phyloP scores from a whole-genome alignment of 1,140 invertebrate species.

The Anagrus nilaparvatae region DNA sequence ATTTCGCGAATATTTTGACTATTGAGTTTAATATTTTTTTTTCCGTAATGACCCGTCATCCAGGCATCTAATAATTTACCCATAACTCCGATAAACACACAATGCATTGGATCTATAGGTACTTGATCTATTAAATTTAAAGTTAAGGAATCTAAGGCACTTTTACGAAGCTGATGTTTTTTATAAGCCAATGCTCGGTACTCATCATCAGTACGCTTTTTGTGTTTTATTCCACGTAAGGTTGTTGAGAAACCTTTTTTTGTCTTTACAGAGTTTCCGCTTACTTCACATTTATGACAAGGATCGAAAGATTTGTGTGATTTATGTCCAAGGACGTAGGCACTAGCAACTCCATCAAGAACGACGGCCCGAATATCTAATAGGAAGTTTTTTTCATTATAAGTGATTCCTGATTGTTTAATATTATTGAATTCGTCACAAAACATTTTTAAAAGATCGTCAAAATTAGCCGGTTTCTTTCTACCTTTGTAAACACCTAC shows the following conservation, averaged over 20 bases:
- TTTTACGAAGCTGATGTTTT: conserved; percentile 12
- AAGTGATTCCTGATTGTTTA: neutral
- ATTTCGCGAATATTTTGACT: no score
- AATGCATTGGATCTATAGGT: conserved; percentile 14
- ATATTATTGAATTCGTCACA: conserved; percentile 5
- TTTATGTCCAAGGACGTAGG: conserved; percentile 1
- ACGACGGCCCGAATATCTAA: neutral
- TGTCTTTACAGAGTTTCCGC: neutral
- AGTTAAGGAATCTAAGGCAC: neutral
- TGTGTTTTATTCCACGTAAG: conserved; percentile 3
- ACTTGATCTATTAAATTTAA: conserved; percentile 12
- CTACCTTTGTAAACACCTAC: conserved; percentile 11
- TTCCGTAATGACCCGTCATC: no score
- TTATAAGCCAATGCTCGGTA: conserved; percentile 12
- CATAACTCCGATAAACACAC: no score
- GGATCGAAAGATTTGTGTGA: conserved; percentile 5
- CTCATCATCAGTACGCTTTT: conserved; percentile 8
- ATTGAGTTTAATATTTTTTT: no score
- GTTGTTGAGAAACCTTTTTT: no score
- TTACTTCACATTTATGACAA: conserved; percentile 18
- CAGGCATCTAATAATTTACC: no score
- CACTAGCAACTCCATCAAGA: conserved; percentile 1
- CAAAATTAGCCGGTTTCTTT: conserved; percentile 4
- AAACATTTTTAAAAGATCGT: conserved; percentile 11
- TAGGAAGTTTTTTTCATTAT: neutral